Percentiles rank a stretch among this genome's conserved stretches.
These are phyloP conservation scores for Latrodectus elegans DNA, from an alignment of 2,888 invertebrate genomes.

Conservation along the genomic window DNA sequence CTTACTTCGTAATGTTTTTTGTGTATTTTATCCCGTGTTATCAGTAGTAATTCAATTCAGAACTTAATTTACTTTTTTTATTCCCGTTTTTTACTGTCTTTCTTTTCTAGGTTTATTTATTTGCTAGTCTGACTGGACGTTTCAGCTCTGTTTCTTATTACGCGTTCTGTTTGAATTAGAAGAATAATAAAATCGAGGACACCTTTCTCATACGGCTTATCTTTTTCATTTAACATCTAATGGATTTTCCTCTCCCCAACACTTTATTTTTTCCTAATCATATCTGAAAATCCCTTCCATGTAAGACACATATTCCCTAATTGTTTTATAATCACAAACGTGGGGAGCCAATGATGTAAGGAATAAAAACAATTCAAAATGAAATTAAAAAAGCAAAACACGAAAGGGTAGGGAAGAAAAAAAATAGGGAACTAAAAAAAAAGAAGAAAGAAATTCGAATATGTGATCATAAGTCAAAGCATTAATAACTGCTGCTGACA, in stretches of 20 bases:
- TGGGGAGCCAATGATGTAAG: constrained; percentile 42
- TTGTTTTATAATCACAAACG: constrained; percentile 66
- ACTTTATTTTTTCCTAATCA: constrained; percentile 40
- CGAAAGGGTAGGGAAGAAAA: neutral
- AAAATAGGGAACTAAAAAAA: neutral
- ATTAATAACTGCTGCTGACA: constrained; percentile 68
- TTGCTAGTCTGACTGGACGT: constrained; percentile 33
- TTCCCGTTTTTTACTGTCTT: constrained; percentile 21
- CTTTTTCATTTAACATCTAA: constrained; percentile 64
- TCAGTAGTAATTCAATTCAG: constrained; percentile 68
- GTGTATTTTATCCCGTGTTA: constrained; percentile 47
- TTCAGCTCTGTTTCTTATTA: constrained; percentile 13
- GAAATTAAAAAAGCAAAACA: constrained; percentile 21
- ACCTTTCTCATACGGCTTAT: constrained; percentile 43
- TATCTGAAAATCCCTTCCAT: constrained; percentile 39
- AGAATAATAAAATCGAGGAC: constrained; percentile 51
- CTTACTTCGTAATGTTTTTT: constrained; percentile 36
- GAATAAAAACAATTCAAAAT: constrained; percentile 20
- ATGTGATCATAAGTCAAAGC: constrained; percentile 64
- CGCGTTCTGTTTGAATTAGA: constrained; percentile 41
- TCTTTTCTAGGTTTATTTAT: constrained; percentile 21
- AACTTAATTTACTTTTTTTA: constrained; percentile 64
- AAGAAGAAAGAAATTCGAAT: constrained; percentile 17
- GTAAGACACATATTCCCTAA: constrained; percentile 37
- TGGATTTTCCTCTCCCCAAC: constrained; percentile 16